A percentile compares a stretch with the other conserved stretches of the same genome.
Conservation (phyloP, 2,888 invertebrate genomes). For the Phasia obesa region DNA sequence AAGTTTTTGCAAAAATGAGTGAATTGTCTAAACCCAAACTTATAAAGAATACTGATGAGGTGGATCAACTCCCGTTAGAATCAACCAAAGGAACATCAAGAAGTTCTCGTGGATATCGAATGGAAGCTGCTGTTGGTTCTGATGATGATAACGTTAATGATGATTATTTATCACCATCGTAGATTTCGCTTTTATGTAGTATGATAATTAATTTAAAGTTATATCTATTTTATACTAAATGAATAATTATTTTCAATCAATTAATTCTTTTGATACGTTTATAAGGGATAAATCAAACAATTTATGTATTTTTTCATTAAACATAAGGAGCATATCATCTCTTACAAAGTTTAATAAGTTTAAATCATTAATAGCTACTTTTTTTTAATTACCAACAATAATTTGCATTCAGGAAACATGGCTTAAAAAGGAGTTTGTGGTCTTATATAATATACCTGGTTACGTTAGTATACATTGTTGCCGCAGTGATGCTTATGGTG, state of each 20-base stretch:
- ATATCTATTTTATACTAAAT: no score
- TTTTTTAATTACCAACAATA: not conserved
- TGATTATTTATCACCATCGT: no score
- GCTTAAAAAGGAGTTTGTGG: not conserved
- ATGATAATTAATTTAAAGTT: no score
- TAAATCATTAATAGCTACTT: conserved; percentile 9
- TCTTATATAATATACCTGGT: conserved; percentile 13
- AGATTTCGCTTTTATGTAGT: no score
- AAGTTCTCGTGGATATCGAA: not conserved
- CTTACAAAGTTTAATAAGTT: conserved; percentile 7
- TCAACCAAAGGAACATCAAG: not conserved
- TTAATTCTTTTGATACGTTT: conserved; percentile 8
- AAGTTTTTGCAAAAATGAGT: not conserved
- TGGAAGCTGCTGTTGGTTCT: no score
- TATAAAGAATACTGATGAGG: conserved; percentile 10
- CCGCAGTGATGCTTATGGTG: conserved; percentile 3
- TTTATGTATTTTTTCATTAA: conserved; percentile 9
- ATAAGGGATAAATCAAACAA: not conserved
- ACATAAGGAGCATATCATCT: not conserved
- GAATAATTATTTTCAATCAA: not conserved
- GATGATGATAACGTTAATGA: no score
- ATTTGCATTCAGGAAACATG: conserved; percentile 17
- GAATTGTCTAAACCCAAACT: conserved; percentile 7
- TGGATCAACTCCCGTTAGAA: not conserved
- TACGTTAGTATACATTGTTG: conserved; percentile 1